Percentiles rank a stretch among this genome's conserved stretches.
phyloP scores from a whole-genome alignment of 1,140 invertebrate species.

The Xylocopa sonorina region DNA sequence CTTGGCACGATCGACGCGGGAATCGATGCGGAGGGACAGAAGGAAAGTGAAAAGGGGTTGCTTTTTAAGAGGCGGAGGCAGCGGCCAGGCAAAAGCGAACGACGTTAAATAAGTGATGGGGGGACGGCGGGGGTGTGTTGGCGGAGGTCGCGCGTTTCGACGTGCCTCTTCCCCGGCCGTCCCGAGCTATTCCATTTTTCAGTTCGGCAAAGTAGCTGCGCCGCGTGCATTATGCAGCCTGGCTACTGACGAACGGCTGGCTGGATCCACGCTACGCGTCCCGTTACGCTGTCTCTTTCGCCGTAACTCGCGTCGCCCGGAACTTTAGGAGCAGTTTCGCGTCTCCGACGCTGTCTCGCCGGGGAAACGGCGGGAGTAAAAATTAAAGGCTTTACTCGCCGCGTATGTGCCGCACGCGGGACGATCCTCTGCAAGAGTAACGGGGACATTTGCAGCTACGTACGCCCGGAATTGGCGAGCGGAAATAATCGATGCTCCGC shows the following conservation, averaged over 20 bases:
- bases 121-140: constrained; percentile 18
- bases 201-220: constrained; percentile 67
- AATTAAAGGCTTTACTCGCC: neutral
- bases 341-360: neutral
- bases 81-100: constrained; percentile 44
- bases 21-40: too few species aligned
- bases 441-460: too few species aligned
- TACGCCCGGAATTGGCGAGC: neutral
- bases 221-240: constrained; percentile 71
- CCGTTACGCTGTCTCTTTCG: constrained; percentile 5
- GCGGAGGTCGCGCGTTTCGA: constrained; percentile 56
- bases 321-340: constrained; percentile 6
- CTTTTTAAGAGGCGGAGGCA: too few species aligned
- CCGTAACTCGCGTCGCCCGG: constrained; percentile 13
- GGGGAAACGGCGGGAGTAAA: neutral
- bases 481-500: neutral
- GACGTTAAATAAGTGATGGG: constrained; percentile 73
- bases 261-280: constrained; percentile 33
- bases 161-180: constrained; percentile 37
- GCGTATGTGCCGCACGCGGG: neutral
- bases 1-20: too few species aligned
- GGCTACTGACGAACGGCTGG: constrained; percentile 43
- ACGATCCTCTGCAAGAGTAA: too few species aligned
- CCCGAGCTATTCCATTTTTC: constrained; percentile 71
- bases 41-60: too few species aligned